phyloP scores from a whole-genome alignment of 2,113 vertebrate genomes.

The Scomber japonicus region DNA sequence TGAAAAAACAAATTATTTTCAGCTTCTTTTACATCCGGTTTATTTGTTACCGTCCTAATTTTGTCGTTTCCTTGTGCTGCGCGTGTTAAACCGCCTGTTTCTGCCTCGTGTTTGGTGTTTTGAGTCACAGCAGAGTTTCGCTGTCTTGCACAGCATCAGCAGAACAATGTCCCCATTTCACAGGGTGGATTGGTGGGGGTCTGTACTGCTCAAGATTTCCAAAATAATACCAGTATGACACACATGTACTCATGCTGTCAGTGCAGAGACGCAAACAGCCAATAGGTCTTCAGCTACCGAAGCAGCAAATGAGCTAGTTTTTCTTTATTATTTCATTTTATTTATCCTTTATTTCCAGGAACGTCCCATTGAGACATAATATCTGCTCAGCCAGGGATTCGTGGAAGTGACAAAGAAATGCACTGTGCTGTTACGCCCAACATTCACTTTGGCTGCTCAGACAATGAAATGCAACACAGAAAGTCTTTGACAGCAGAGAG shows the following conservation, averaged over 20 bases:
- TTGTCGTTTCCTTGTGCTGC: fast-evolving
- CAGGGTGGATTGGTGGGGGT: background rate
- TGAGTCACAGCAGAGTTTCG: conserved; percentile 30
- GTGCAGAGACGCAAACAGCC: background rate
- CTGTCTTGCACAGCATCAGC: conserved; percentile 24
- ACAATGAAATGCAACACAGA: conserved; percentile 58
- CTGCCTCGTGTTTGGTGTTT: conserved; percentile 8
- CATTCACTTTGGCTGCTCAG: conserved; percentile 49
- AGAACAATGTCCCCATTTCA: conserved; percentile 58
- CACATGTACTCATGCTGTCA: conserved; percentile 3
- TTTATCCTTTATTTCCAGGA: no score
- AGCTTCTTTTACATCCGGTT: background rate
- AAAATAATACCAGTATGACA: conserved; percentile 4
- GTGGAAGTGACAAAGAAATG: conserved; percentile 60
- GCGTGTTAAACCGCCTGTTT: background rate
- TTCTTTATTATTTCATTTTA: no score
- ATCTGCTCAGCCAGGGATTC: no score
- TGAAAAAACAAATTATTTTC: background rate
- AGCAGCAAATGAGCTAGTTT: background rate
- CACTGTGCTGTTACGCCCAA: conserved; percentile 58
- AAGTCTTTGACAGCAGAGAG: conserved; percentile 50
- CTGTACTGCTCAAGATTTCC: conserved; percentile 36
- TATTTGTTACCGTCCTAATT: background rate
- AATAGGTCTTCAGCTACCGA: background rate
- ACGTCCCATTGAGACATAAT: no score